Evolutionary conservation across 2,888 invertebrate species (phyloP), one percentile per base, ranked within the genome.

Genomic region (Scaptomyza parva): DNA sequence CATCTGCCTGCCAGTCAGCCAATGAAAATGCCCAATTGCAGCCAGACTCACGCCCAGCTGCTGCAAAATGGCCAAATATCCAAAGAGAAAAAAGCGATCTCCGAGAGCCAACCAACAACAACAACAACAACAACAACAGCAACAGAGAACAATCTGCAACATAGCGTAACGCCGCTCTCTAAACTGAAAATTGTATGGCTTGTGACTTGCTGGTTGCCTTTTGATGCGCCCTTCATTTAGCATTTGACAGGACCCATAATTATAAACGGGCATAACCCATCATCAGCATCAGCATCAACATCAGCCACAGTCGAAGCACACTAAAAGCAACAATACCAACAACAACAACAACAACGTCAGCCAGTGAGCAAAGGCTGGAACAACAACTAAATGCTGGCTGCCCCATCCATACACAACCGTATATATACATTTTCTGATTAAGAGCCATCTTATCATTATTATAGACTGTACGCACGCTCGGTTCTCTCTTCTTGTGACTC

Each of bases 391-490:
- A 79, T 87, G 82, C 80, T 82, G 81, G 79, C 81, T n/a, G 83
- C 75, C 69, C 17, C 37, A 37, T 17, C 3, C 2, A 5, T 6
- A 33, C 4, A 3, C 17, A 37, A 9, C 9, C 17, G 3, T 17
- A 37, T 17, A 89, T 89, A 91, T 91, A 91, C 88, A 90, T 91
- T 90, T 90, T 90, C 90, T 90, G 91, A 91, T 91, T 91, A 91
- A 91, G 91, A 91, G 90, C 86, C 90, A 90, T 90, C 90, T 91
- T 91, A 91, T 91, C 91, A 91, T 90, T 90, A 90, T 88, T 85
- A 85, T 87, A 81, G 89, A 86, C 82, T 86, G 84, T 80, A 86
- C 83, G 83, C 86, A 87, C 88, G 84, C 86, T 87, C 77, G 60
- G 53, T 50, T 59, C 59, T 52, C 44, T 48, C 44, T 44, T 50